A percentile compares a stretch with the other conserved stretches of the same genome.
These are phyloP conservation scores for Solea solea DNA, from an alignment of 2,113 vertebrate genomes.

Conservation along the genomic window DNA sequence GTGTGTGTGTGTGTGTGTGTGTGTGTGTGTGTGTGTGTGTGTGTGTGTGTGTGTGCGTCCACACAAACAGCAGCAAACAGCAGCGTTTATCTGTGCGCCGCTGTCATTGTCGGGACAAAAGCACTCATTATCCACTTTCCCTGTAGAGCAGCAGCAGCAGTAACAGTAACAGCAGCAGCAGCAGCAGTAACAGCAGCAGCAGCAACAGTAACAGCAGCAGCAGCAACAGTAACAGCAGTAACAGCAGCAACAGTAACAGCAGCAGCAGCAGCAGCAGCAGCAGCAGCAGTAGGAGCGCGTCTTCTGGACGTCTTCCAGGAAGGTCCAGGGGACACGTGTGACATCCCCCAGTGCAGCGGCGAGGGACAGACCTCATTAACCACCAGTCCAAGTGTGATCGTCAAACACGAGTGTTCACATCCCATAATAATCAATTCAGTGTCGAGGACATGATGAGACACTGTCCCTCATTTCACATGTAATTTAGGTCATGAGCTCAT, in stretches of 20 bases:
- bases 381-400: slow-evolving; percentile 45
- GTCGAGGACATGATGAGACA: too few relatives aligned
- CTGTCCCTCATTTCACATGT: neutral
- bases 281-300: too few relatives aligned
- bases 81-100: slow-evolving; percentile 39
- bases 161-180: slow-evolving; percentile 10
- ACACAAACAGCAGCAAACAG: slow-evolving; percentile 2
- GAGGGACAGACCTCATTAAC: slow-evolving; percentile 49
- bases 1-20: too few relatives aligned
- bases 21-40: too few relatives aligned
- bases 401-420: too few relatives aligned
- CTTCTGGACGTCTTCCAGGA: slow-evolving; percentile 13
- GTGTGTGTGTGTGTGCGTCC: too few relatives aligned
- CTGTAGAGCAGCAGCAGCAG: slow-evolving; percentile 9
- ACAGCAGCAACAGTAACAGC: neutral
- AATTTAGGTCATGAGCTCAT: slow-evolving; percentile 57
- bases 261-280: neutral
- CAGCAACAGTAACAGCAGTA: slow-evolving; percentile 3
- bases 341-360: slow-evolving; percentile 22
- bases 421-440: too few relatives aligned
- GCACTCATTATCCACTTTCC: slow-evolving; percentile 56
- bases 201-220: neutral
- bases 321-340: slow-evolving; percentile 24
- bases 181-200: slow-evolving; percentile 3
- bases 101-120: slow-evolving; percentile 45